Conservation (phyloP, 2,113 vertebrate genomes). For the Pyxicephalus adspersus region DNA sequence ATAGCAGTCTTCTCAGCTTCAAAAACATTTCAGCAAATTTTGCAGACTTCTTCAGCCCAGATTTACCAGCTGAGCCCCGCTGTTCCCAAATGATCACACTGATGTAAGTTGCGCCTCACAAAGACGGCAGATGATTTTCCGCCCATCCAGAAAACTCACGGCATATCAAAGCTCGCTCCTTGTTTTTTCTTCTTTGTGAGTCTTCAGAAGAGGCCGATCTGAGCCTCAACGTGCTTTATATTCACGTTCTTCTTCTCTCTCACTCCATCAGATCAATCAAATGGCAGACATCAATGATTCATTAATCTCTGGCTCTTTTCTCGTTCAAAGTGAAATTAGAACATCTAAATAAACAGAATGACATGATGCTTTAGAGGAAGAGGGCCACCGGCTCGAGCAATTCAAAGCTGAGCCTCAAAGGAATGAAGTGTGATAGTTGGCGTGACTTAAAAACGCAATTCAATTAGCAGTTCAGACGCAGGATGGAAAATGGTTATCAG, state of each 20-base stretch:
- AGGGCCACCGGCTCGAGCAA: neutral
- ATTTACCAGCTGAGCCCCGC: too few relatives aligned
- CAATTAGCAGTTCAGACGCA: slow-evolving; percentile 6
- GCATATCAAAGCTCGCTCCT: neutral
- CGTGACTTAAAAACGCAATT: slow-evolving; percentile 5
- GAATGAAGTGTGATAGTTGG: neutral
- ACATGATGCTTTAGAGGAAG: neutral
- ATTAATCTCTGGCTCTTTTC: slow-evolving; percentile 22
- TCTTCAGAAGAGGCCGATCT: neutral
- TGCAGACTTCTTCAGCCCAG: too few relatives aligned
- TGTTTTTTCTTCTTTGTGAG: too few relatives aligned
- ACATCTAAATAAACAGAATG: slow-evolving; percentile 29
- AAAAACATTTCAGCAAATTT: too few relatives aligned
- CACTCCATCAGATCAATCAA: slow-evolving; percentile 32
- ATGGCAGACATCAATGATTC: slow-evolving; percentile 29
- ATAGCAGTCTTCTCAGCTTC: too few relatives aligned
- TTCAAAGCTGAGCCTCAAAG: neutral
- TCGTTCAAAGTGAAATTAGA: slow-evolving; percentile 22
- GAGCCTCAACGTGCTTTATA: neutral
- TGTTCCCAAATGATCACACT: too few relatives aligned
- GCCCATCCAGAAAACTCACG: neutral
- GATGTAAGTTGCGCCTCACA: too few relatives aligned
- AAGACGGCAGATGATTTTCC: neutral
- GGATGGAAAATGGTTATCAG: neutral
- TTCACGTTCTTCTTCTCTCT: neutral